These are phyloP conservation scores for Drosophila neocordata DNA, from an alignment of 1,140 invertebrate genomes.

Conservation along the genomic window DNA sequence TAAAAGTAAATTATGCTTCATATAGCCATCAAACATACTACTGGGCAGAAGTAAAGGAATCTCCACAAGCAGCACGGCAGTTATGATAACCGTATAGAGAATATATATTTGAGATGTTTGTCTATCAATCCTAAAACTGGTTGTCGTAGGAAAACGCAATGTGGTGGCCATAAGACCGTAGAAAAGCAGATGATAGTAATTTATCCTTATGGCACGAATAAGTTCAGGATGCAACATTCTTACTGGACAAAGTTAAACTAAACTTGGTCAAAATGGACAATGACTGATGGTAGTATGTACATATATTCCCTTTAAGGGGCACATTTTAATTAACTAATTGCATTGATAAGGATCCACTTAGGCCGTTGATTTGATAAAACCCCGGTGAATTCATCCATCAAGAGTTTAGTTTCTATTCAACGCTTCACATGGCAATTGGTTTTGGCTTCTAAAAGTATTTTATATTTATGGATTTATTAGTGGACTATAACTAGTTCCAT, in stretches of 20 bases:
- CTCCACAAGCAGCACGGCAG: slow-evolving; percentile 5
- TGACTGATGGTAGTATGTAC: background rate
- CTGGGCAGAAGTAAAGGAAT: slow-evolving; percentile 28
- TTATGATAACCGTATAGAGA: slow-evolving; percentile 33
- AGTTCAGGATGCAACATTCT: slow-evolving; percentile 53
- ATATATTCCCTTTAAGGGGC: background rate
- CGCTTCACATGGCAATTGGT: background rate
- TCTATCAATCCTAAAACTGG: background rate
- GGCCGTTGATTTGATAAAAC: background rate
- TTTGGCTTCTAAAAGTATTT: slow-evolving; percentile 36
- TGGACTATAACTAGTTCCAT: slow-evolving; percentile 30
- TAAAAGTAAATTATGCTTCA: slow-evolving; percentile 48
- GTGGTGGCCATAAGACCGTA: slow-evolving; percentile 49
- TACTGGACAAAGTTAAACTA: background rate
- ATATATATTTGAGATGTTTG: slow-evolving; percentile 30
- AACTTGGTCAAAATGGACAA: background rate
- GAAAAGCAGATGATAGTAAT: slow-evolving; percentile 41
- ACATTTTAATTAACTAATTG: slow-evolving; percentile 17
- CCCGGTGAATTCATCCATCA: background rate
- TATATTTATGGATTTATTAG: slow-evolving; percentile 17
- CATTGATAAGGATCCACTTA: background rate
- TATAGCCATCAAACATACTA: slow-evolving; percentile 31
- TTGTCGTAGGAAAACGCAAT: slow-evolving; percentile 8
- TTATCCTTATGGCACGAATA: slow-evolving; percentile 20
- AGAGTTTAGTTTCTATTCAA: slow-evolving; percentile 10